Evolutionary conservation across 2,797 vertebrate genomes (phyloP).

Genomic region (Aphelocoma californica): DNA sequence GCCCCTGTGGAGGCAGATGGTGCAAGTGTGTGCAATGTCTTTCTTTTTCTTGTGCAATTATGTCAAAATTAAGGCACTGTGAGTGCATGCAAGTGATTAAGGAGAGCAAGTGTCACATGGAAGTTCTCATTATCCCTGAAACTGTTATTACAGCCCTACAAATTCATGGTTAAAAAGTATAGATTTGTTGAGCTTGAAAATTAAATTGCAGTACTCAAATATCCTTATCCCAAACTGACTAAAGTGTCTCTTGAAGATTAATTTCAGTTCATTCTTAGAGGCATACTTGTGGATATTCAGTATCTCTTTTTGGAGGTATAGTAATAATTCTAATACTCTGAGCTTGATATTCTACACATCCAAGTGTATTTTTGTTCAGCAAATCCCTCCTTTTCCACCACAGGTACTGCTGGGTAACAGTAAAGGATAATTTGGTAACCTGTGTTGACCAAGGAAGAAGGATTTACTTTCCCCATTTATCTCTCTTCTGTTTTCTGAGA

Average conservation of each 20-base stretch:
- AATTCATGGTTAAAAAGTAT: neutral
- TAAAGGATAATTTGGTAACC: neutral
- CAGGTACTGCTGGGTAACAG: neutral
- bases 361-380: neutral
- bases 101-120: neutral
- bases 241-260: neutral
- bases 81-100: neutral
- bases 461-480: neutral
- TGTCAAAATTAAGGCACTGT: neutral
- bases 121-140: conserved; percentile 10
- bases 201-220: neutral
- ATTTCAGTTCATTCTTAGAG: neutral
- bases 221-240: neutral
- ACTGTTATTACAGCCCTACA: neutral
- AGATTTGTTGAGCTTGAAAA: neutral
- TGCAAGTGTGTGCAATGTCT: neutral
- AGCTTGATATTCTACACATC: neutral
- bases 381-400: neutral
- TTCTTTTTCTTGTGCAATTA: conserved; percentile 11
- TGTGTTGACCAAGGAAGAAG: neutral
- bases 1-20: neutral
- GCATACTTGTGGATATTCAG: neutral
- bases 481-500: neutral
- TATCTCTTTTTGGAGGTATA: neutral
- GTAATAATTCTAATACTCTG: neutral